Conservation (phyloP, 1,140 invertebrate species). For the Mylabris phalerata region DNA sequence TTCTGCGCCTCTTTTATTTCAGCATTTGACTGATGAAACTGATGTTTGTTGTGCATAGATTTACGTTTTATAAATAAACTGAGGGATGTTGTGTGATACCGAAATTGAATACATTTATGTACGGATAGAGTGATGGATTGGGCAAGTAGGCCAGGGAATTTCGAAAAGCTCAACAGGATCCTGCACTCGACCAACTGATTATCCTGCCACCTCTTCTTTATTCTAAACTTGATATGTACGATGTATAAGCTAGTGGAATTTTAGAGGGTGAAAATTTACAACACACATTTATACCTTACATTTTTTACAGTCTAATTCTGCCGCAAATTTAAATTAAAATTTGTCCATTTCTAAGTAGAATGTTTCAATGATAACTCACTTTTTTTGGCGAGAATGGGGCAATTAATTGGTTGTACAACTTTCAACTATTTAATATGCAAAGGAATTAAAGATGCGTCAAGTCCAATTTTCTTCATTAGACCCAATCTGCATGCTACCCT, state of each 20-base stretch:
- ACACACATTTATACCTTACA: too few relatives aligned
- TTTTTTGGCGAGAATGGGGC: too few relatives aligned
- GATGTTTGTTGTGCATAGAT: too few relatives aligned
- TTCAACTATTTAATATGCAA: constrained; percentile 18
- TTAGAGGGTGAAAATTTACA: neutral
- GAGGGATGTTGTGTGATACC: neutral
- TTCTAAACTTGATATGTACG: constrained; percentile 11
- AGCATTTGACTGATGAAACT: too few relatives aligned
- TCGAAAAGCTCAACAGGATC: constrained; percentile 43
- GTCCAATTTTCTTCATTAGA: constrained; percentile 40
- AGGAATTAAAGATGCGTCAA: constrained; percentile 39
- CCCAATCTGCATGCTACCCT: constrained; percentile 35
- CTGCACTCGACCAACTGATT: constrained; percentile 41
- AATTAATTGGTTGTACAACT: too few relatives aligned
- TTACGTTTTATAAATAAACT: neutral
- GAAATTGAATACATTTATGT: constrained; percentile 1
- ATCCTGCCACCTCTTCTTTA: constrained; percentile 31
- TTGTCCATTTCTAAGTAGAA: too few relatives aligned
- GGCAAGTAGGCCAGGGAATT: constrained; percentile 43
- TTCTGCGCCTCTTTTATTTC: too few relatives aligned
- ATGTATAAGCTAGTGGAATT: constrained; percentile 3
- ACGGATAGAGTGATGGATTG: constrained; percentile 42
- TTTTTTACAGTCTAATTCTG: too few relatives aligned
- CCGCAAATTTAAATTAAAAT: too few relatives aligned
- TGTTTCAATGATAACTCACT: too few relatives aligned